Evolutionary conservation across 2,113 vertebrate genomes (phyloP).

Genomic region (Phainopepla nitens): DNA sequence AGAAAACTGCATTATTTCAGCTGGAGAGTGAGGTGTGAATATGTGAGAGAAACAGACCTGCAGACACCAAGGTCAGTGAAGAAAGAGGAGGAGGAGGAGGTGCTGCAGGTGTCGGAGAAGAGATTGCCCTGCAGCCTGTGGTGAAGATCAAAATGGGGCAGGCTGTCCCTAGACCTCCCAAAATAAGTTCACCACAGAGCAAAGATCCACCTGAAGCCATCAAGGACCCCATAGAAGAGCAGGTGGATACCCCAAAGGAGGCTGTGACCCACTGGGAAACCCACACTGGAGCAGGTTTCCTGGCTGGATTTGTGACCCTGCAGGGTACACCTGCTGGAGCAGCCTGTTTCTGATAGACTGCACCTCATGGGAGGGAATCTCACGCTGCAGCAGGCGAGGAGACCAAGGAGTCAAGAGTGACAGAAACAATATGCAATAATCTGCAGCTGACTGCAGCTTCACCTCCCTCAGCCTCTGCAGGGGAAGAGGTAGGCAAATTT

Average conservation of each 20-base stretch:
- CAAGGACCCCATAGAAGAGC: accelerated
- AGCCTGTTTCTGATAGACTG: background rate
- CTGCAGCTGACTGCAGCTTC: background rate
- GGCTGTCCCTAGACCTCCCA: accelerated
- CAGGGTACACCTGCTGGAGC: accelerated
- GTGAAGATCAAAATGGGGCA: background rate
- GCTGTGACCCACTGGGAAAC: background rate
- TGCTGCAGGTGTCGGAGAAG: accelerated
- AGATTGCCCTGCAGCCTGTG: accelerated
- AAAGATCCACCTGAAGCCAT: background rate
- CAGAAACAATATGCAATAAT: background rate
- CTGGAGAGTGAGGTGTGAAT: background rate
- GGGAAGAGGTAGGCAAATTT: background rate
- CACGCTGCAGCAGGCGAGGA: accelerated
- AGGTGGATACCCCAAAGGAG: background rate
- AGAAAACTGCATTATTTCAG: background rate
- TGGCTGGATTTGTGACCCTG: background rate
- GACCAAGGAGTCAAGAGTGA: background rate
- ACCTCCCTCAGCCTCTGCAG: background rate
- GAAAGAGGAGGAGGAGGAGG: background rate
- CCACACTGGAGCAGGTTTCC: background rate
- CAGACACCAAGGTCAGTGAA: background rate
- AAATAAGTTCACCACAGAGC: accelerated
- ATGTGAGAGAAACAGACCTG: background rate
- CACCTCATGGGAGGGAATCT: background rate